phyloP scores from a whole-genome alignment of 2,113 vertebrate species.

The Girardinichthys multiradiatus region DNA sequence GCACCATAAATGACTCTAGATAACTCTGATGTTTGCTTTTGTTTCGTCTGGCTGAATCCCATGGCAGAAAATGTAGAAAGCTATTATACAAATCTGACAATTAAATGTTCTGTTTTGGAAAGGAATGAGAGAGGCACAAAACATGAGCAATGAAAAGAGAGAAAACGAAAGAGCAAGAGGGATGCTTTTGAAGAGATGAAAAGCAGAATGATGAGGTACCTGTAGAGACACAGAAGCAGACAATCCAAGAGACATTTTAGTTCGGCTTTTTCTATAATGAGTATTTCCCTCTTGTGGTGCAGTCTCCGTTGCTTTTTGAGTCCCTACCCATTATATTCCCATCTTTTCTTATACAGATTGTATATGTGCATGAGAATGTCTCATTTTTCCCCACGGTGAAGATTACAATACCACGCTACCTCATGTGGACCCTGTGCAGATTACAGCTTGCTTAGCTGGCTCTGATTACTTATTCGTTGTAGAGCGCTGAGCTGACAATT shows the following conservation, averaged over 20 bases:
- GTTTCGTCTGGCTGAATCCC: constrained; percentile 13
- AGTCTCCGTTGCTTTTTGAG: not conserved
- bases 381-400: not conserved
- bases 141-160: not conserved
- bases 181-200: constrained; percentile 49
- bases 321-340: not conserved
- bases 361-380: not conserved
- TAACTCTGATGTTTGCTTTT: not conserved
- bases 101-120: constrained; percentile 38
- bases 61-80: constrained; percentile 16
- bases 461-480: not conserved
- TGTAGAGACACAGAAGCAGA: constrained; percentile 32
- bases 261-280: constrained; percentile 39
- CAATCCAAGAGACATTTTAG: constrained; percentile 27
- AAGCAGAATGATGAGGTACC: constrained; percentile 43
- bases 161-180: constrained; percentile 16
- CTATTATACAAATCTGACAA: constrained; percentile 49
- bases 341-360: not conserved
- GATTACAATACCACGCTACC: not conserved
- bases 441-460: not conserved
- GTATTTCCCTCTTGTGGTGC: constrained; percentile 13
- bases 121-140: not conserved
- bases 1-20: not conserved
- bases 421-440: not conserved
- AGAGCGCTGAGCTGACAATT: not conserved